Percentiles rank a stretch among this genome's conserved stretches.
Conservation (phyloP, 2,797 vertebrate genomes). For the Telmatherina bonti region DNA sequence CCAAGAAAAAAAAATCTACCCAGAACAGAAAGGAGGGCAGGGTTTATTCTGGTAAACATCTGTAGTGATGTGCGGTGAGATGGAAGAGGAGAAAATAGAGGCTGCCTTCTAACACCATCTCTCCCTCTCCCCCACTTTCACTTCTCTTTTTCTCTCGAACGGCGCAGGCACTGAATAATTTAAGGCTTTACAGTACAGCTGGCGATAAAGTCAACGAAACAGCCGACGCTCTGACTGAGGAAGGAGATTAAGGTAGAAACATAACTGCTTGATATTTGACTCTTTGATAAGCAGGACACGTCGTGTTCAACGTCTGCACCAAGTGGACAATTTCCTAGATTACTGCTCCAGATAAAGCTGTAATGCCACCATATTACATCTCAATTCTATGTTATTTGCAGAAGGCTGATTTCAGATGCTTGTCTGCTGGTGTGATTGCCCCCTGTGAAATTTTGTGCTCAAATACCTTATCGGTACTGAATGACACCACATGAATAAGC, state of each 20-base stretch:
- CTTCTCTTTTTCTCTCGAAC: constrained; percentile 46
- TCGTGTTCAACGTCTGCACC: constrained; percentile 29
- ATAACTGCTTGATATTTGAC: constrained; percentile 53
- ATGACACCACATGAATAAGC: neutral
- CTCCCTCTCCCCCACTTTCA: constrained; percentile 7
- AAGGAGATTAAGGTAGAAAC: constrained; percentile 45
- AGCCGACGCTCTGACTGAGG: constrained; percentile 48
- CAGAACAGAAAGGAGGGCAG: constrained; percentile 34
- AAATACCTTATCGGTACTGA: constrained; percentile 2
- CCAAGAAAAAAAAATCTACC: constrained; percentile 1
- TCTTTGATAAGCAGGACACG: constrained; percentile 52
- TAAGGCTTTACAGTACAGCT: constrained; percentile 70
- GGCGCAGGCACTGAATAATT: constrained; percentile 71
- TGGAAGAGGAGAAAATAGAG: constrained; percentile 59
- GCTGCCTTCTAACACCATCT: constrained; percentile 62
- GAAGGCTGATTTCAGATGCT: constrained; percentile 8
- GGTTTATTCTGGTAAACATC: constrained; percentile 60
- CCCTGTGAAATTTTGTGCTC: neutral
- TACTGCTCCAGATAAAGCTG: constrained; percentile 24
- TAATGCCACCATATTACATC: constrained; percentile 22
- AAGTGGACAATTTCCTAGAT: constrained; percentile 47
- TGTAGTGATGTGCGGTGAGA: constrained; percentile 63
- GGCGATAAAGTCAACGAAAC: constrained; percentile 66
- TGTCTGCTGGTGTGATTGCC: neutral
- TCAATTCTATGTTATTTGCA: constrained; percentile 1